Conservation (phyloP, 2,797 vertebrate species). For the Bovichtus diacanthus region DNA sequence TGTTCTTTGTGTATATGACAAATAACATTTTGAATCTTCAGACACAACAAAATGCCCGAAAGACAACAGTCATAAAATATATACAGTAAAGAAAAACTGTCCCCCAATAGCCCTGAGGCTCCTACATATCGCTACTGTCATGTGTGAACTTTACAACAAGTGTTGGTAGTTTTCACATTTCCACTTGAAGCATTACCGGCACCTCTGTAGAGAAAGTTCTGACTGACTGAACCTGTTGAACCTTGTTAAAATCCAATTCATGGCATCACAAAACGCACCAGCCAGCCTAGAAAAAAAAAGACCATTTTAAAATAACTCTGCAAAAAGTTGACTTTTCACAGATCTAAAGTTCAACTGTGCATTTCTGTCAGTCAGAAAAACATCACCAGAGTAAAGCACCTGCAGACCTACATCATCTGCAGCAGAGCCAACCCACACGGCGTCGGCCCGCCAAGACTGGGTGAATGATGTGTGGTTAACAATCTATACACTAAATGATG, state of each 20-base stretch:
- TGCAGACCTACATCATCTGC: not conserved
- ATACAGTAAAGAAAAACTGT: not conserved
- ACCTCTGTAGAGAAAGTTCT: not conserved
- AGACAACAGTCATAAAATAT: not conserved
- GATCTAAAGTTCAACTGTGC: not conserved
- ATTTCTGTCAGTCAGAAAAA: constrained; percentile 6
- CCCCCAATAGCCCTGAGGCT: not conserved
- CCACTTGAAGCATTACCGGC: not conserved
- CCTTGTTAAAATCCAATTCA: not conserved
- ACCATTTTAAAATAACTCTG: not conserved
- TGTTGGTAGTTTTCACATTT: not conserved
- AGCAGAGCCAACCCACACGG: constrained; percentile 25
- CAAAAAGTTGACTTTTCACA: not conserved
- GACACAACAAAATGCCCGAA: not conserved
- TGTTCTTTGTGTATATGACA: not conserved
- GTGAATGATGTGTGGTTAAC: constrained; percentile 24
- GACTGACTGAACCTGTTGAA: constrained; percentile 2
- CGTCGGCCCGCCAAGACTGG: not conserved
- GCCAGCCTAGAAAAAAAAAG: not conserved
- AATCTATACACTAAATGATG: constrained; percentile 30
- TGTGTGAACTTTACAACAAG: not conserved
- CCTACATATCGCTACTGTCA: not conserved
- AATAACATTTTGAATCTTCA: not conserved
- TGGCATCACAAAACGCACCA: not conserved
- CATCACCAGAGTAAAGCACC: not conserved